Conservation (phyloP, 2,888 invertebrate genomes). For the Mythimna ferrago region DNA sequence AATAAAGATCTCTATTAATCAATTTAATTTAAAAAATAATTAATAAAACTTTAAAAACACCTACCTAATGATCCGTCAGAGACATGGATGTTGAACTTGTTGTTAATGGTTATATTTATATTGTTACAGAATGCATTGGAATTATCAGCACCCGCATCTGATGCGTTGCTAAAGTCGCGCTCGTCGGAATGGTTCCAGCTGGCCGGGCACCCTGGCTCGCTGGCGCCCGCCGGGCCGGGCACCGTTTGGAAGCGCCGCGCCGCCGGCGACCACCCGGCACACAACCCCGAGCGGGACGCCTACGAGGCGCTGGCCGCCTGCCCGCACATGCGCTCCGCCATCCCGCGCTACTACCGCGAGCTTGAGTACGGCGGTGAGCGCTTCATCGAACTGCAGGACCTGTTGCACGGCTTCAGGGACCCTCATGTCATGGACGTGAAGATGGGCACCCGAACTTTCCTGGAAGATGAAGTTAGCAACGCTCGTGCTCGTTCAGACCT, state of each 20-base stretch:
- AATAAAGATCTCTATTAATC: not conserved
- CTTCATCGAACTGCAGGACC: constrained; percentile 98
- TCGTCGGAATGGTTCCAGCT: constrained; percentile 96
- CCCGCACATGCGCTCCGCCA: constrained; percentile 92
- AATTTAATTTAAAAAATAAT: not conserved
- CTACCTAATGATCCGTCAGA: not conserved
- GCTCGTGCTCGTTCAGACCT: constrained; percentile 95
- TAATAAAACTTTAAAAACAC: not conserved
- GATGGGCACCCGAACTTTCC: constrained; percentile 98
- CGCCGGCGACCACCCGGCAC: constrained; percentile 92
- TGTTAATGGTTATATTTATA: constrained; percentile 63
- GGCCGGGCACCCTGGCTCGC: constrained; percentile 97
- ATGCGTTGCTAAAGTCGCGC: constrained; percentile 94
- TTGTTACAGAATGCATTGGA: constrained; percentile 96
- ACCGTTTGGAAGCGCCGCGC: constrained; percentile 98
- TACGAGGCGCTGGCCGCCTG: constrained; percentile 96
- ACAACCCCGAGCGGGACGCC: constrained; percentile 94
- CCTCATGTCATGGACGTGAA: constrained; percentile 99
- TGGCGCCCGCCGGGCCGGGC: constrained; percentile 97
- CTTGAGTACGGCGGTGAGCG: constrained; percentile 94
- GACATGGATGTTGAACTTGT: constrained; percentile 9
- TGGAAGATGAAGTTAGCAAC: constrained; percentile 98
- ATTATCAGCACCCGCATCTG: constrained; percentile 97
- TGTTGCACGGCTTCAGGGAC: constrained; percentile 96
- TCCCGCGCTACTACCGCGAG: constrained; percentile 96